These are phyloP conservation scores for Siniperca obscura DNA, from an alignment of 2,797 vertebrate species.

Conservation along the genomic window DNA sequence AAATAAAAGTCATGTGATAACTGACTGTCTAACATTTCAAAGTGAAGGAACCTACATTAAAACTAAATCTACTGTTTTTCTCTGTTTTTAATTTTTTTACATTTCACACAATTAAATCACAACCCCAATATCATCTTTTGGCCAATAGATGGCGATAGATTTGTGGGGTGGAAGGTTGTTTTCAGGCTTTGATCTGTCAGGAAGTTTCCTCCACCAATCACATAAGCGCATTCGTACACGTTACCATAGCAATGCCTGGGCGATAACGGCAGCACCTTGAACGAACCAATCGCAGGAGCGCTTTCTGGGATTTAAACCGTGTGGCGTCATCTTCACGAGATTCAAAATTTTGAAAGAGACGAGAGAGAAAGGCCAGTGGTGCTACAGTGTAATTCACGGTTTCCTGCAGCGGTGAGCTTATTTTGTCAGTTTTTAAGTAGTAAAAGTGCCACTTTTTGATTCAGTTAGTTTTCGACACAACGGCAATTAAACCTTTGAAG, in stretches of 20 bases:
- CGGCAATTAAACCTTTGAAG: background rate
- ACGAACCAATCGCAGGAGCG: slow-evolving; percentile 70
- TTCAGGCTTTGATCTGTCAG: background rate
- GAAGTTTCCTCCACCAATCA: slow-evolving; percentile 71
- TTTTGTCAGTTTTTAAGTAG: fast-evolving
- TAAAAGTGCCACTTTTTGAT: background rate
- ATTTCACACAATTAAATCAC: background rate
- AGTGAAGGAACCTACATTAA: background rate
- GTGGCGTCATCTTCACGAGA: slow-evolving; percentile 26
- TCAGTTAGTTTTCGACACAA: background rate
- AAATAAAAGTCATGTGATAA: background rate
- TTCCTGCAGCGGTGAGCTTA: slow-evolving; percentile 25
- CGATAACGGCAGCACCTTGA: slow-evolving; percentile 33
- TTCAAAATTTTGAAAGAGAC: slow-evolving; percentile 46
- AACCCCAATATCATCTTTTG: background rate
- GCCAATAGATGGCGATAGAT: slow-evolving; percentile 45
- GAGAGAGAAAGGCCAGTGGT: fast-evolving
- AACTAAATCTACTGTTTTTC: background rate
- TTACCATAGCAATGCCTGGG: background rate
- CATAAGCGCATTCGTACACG: background rate
- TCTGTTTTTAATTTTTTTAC: background rate
- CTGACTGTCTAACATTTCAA: background rate
- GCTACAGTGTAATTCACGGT: background rate
- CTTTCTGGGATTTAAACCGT: slow-evolving; percentile 72
- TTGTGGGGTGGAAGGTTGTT: background rate